Base-by-base conservation (phyloP, 2,888 invertebrate genomes). In the Sesia bembeciformis region DNA sequence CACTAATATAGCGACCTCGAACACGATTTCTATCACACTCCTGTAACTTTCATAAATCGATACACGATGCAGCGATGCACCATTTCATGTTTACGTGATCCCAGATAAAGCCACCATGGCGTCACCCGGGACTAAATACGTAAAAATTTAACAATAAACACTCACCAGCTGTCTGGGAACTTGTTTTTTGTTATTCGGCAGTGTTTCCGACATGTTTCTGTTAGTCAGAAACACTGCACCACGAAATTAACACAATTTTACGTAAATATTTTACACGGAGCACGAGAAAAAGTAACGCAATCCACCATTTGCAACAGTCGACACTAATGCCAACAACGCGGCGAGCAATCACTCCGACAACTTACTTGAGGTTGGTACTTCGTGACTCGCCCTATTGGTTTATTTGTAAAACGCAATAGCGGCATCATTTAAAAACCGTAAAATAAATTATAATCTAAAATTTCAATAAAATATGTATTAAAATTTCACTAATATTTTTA, bases 11-110 rank as follows among this genome's bases (percentile, higher is more conserved):
- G 57, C 65, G 62, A 61, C 63, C 62, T 66, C 63, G 56, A 63
- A 67, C 67, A 71, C 62, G 62, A 72, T 70, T 68, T 57, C 59
- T 58, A 67, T 68, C 58, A 70, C 63, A 67, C 67, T 76, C 65
- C 69, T 61, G 62, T 73, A 77, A 80, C 70, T 83, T 81, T 78
- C 64, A 73, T 76, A 78, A 85, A 88, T 87, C 89, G 81, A 89
- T 89, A 88, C 82, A 85, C 84, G 84, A 86, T 89, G 89, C 89
- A 89, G 84, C 81, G 88, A 87, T 89, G 89, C 89, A 89, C 88
- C 89, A 88, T 89, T 88, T 88, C 87, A 84, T 90, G 90, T 90
- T 91, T 91, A 91, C 92, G 91, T 92, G 92, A 91, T 91, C 88
- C 89, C 88, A 89, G 90, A 90, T 89, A 89, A 86, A 87, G 87